phyloP scores from a whole-genome alignment of 2,888 invertebrate species.

The Acanthoscelides obtectus region DNA sequence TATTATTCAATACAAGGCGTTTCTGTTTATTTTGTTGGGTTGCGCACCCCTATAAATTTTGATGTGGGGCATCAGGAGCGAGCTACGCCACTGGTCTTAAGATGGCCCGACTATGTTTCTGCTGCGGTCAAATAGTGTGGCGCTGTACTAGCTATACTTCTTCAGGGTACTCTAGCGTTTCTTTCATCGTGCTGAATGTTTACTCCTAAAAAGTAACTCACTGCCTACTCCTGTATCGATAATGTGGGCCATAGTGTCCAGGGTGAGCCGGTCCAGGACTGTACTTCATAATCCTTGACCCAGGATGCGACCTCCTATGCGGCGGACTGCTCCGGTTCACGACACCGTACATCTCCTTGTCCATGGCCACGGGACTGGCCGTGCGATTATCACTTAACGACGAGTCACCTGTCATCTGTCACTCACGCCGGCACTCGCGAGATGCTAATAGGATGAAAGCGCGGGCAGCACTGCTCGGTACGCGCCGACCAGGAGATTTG shows the following conservation, averaged over 20 bases:
- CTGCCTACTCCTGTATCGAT: not conserved
- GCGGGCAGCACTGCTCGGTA: not conserved
- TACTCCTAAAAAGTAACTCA: not conserved
- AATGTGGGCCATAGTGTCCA: not conserved
- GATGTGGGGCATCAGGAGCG: too few relatives aligned
- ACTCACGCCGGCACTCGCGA: not conserved
- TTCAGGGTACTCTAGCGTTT: too few relatives aligned
- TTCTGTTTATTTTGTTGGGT: too few relatives aligned
- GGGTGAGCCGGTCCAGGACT: not conserved
- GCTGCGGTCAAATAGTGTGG: too few relatives aligned
- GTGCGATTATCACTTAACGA: not conserved
- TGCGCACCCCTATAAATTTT: too few relatives aligned
- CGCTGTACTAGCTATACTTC: too few relatives aligned
- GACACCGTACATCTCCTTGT: not conserved
- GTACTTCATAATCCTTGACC: not conserved
- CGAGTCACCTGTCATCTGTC: not conserved
- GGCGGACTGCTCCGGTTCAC: not conserved
- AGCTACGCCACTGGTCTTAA: too few relatives aligned
- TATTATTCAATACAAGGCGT: too few relatives aligned
- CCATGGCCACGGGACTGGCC: not conserved
- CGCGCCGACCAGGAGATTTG: not conserved
- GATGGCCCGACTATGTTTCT: too few relatives aligned
- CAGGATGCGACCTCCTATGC: not conserved
- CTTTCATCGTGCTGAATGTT: too few relatives aligned
- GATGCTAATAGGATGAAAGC: not conserved